phyloP scores from a whole-genome alignment of 2,888 invertebrate species.

The Dysmachus trigonus region DNA sequence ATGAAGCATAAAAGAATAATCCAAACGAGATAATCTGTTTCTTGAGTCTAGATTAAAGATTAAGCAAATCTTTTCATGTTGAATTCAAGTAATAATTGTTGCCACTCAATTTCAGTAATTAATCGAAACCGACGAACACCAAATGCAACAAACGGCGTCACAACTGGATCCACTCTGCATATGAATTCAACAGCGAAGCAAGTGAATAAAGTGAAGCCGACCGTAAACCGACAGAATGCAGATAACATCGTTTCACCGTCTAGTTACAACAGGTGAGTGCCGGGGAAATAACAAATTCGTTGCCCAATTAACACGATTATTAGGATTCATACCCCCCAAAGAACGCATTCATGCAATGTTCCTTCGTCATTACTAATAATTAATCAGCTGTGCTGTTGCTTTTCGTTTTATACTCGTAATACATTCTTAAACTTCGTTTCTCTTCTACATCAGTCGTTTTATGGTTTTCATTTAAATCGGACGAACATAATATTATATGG shows the following conservation, averaged over 20 bases:
- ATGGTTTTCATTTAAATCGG: not conserved
- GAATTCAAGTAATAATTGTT: not conserved
- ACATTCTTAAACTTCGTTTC: not conserved
- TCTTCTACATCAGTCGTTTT: not conserved
- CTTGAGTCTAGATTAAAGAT: no score
- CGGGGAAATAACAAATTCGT: not conserved
- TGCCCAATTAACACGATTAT: not conserved
- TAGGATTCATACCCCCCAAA: not conserved
- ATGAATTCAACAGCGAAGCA: slow-evolving; percentile 81
- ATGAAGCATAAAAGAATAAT: not conserved
- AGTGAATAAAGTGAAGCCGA: slow-evolving; percentile 90
- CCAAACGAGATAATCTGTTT: not conserved
- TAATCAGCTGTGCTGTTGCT: slow-evolving; percentile 12
- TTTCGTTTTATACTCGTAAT: slow-evolving; percentile 1
- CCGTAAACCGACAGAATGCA: slow-evolving; percentile 79
- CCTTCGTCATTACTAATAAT: not conserved
- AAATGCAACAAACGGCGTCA: slow-evolving; percentile 59
- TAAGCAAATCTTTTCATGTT: not conserved
- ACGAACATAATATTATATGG: not conserved
- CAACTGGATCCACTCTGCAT: slow-evolving; percentile 57
- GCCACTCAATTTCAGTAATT: slow-evolving; percentile 66
- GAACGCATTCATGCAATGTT: slow-evolving; percentile 20
- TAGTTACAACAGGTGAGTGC: slow-evolving; percentile 70
- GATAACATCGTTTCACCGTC: slow-evolving; percentile 78
- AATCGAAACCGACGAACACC: slow-evolving; percentile 75